Percentiles rank a stretch among this genome's conserved stretches.
These are phyloP conservation scores for Corapipo altera DNA, from an alignment of 2,113 vertebrate genomes.

Conservation along the genomic window DNA sequence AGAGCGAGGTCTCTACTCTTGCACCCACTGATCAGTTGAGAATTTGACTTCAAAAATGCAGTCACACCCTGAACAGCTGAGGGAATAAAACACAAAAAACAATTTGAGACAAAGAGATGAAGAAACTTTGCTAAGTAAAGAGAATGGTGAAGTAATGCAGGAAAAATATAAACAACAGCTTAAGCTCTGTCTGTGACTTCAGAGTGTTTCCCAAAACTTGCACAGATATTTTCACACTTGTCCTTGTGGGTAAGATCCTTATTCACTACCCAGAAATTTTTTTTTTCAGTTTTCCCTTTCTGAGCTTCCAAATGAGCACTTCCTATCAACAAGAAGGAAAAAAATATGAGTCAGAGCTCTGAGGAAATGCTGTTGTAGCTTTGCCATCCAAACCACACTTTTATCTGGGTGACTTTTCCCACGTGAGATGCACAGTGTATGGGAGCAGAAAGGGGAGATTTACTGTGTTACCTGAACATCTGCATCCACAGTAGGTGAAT, in stretches of 20 bases:
- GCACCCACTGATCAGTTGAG: not conserved
- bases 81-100: not conserved
- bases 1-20: not conserved
- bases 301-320: not conserved
- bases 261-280: not conserved
- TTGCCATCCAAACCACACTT: not conserved
- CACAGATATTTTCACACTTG: not conserved
- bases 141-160: not conserved
- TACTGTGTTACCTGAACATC: not conserved
- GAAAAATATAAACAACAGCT: not conserved
- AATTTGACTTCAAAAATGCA: not conserved
- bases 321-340: not conserved
- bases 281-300: not conserved
- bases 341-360: not conserved
- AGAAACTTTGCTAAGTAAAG: not conserved
- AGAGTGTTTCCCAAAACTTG: not conserved
- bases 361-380: not conserved
- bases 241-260: not conserved
- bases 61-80: not conserved
- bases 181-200: not conserved
- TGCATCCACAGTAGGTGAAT: not conserved
- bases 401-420: not conserved
- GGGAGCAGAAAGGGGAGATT: not conserved
- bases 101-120: not conserved
- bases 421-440: not conserved